A percentile compares a stretch with the other conserved stretches of the same genome.
Conservation (phyloP, 2,113 vertebrate genomes). For the Bettongia penicillata region DNA sequence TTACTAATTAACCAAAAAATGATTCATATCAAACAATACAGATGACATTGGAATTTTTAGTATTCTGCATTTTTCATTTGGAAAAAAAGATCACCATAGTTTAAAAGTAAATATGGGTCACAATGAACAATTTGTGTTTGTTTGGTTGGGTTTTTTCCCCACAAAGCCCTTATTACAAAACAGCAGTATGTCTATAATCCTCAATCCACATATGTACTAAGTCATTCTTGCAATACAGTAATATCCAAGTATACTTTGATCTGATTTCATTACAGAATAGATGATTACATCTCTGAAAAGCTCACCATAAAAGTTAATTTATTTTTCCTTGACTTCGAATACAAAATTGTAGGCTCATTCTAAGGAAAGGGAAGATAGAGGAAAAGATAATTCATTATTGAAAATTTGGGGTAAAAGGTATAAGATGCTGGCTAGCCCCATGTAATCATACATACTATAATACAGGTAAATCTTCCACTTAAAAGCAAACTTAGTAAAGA, state of each 20-base stretch:
- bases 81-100: neutral
- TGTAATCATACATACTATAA: too few species aligned
- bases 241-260: neutral
- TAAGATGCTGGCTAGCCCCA: neutral
- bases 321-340: neutral
- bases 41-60: neutral
- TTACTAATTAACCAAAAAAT: neutral
- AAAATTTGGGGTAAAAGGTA: neutral
- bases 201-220: neutral
- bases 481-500: too few species aligned
- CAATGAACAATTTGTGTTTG: neutral
- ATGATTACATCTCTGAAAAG: neutral
- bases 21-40: neutral
- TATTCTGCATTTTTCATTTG: neutral
- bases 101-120: neutral
- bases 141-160: neutral
- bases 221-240: too few species aligned
- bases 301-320: neutral
- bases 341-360: slow-evolving; percentile 39
- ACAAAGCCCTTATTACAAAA: neutral
- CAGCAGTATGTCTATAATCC: neutral
- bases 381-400: neutral
- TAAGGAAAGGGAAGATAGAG: neutral
- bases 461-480: too few species aligned
- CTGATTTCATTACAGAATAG: neutral